Percentiles rank a stretch among this genome's conserved stretches.
These are phyloP conservation scores for Ectemnius lituratus DNA, from an alignment of 2,888 invertebrate species.

Conservation along the genomic window DNA sequence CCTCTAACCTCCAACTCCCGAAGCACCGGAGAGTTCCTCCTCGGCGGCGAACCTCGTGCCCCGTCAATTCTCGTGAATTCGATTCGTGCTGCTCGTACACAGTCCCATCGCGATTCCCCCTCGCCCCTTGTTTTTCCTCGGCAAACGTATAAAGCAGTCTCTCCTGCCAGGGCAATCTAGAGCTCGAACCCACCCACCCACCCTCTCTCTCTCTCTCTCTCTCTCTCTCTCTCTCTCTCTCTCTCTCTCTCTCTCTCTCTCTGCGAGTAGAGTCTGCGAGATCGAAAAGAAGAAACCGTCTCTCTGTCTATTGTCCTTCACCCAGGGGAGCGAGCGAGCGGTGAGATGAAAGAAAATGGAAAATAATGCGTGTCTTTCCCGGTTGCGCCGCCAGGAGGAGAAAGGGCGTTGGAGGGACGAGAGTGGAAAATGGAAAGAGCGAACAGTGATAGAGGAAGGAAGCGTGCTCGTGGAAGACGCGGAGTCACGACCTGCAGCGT, in stretches of 20 bases:
- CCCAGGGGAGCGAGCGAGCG: constrained; percentile 43
- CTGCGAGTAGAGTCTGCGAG: background rate
- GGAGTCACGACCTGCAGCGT: constrained; percentile 66
- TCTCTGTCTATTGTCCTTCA: constrained; percentile 33
- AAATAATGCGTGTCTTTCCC: constrained; percentile 47
- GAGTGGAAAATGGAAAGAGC: constrained; percentile 8
- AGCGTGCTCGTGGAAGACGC: constrained; percentile 51
- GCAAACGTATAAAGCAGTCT: constrained; percentile 31
- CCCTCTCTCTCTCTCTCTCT: background rate
- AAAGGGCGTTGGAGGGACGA: constrained; percentile 12
- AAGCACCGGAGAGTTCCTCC: background rate
- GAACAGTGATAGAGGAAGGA: constrained; percentile 29
- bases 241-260: background rate
- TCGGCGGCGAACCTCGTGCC: constrained; percentile 22
- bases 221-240: background rate
- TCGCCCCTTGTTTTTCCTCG: constrained; percentile 39
- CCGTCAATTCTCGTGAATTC: constrained; percentile 42
- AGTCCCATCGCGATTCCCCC: constrained; percentile 14
- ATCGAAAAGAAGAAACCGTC: constrained; percentile 20
- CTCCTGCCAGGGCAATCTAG: constrained; percentile 22
- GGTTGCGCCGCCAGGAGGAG: constrained; percentile 3
- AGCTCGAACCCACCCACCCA: constrained; percentile 9
- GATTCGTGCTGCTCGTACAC: constrained; percentile 29
- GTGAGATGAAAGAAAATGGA: constrained; percentile 55
- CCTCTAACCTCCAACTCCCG: no score